Conservation (phyloP, 2,797 vertebrate genomes). For the Malacoctenus gilli region DNA sequence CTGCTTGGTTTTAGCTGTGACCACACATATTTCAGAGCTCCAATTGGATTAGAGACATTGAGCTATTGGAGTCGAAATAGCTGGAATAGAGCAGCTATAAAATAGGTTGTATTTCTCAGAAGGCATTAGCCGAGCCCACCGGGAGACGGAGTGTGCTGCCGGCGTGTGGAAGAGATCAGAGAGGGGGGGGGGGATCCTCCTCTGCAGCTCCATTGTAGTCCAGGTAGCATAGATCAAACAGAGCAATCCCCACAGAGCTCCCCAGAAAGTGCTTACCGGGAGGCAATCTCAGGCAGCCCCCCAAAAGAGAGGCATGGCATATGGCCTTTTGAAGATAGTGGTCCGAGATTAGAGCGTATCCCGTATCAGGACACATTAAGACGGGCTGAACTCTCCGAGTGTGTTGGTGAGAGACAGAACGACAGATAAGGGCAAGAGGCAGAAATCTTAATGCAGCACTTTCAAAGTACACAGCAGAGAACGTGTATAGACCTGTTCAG, state of each 20-base stretch:
- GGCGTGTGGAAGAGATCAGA: constrained; percentile 69
- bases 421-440: constrained; percentile 45
- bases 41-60: constrained; percentile 64
- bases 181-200: constrained; percentile 62
- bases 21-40: constrained; percentile 55
- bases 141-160: constrained; percentile 57
- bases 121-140: constrained; percentile 57
- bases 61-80: constrained; percentile 56
- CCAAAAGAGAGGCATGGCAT: constrained; percentile 68
- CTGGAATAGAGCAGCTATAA: constrained; percentile 50
- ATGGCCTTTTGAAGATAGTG: constrained; percentile 80
- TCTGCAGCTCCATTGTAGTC: constrained; percentile 71
- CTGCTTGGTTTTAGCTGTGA: constrained; percentile 38
- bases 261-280: constrained; percentile 75
- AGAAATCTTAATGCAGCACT: constrained; percentile 48
- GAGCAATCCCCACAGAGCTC: constrained; percentile 71
- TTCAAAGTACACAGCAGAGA: constrained; percentile 47
- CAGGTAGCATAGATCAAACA: constrained; percentile 78
- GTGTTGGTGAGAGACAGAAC: constrained; percentile 36
- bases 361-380: constrained; percentile 50
- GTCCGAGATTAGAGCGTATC: constrained; percentile 70
- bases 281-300: constrained; percentile 71
- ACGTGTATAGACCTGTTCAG: constrained; percentile 37
- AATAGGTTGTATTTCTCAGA: constrained; percentile 68
- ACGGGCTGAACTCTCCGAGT: constrained; percentile 36